Evolutionary conservation across 2,113 vertebrate species (phyloP), one percentile per base, ranked within the genome.

Genomic region (Pseudorhombus dupliciocellatus): DNA sequence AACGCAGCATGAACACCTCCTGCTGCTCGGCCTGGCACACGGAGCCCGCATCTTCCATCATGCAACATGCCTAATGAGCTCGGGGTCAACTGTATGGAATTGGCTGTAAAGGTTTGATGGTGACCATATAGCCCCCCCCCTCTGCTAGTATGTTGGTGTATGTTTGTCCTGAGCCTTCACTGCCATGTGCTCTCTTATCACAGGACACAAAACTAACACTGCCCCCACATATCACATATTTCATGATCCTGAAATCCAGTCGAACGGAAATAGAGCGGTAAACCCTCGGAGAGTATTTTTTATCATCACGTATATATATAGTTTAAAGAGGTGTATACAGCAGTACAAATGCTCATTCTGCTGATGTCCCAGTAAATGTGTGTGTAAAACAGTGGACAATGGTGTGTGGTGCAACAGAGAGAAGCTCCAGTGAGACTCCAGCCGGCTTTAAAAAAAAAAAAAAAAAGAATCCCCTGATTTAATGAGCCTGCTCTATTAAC

Each of bases 401-500:
- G 68, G 77, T 65, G 58, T 44, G 66, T 26, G 40, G 42, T 40
- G 52, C 56, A 52, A 67, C 67, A 56, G 55, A 74, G 78, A 80
- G 70, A 70, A 55, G 76, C 65, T 76, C 75, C 74, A 75, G 61
- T 42, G 79, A 84, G 60, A 80, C 64, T 84, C 78, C 83, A 83
- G 81, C 85, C 86, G 87, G 84, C 46, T 55, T 85, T n/a, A n/a
- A 66, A 83, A 88, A 86, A 31, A 31, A 31, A 31, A 6, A 31
- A 31, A 31, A 34, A 9, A 37, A 12, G 4, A 85, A 84, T 80
- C 77, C 66, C 57, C 75, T 77, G 85, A 90, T 89, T 89, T 88
- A 88, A 91, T 91, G 87, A 91, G 79, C 71, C 72, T 65, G 73
- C 77, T 87, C 77, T 89, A 89, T 87, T 87, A 88, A 86, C 87